These are phyloP conservation scores for Lathronympha strigana DNA, from an alignment of 2,888 invertebrate species.

Conservation along the genomic window DNA sequence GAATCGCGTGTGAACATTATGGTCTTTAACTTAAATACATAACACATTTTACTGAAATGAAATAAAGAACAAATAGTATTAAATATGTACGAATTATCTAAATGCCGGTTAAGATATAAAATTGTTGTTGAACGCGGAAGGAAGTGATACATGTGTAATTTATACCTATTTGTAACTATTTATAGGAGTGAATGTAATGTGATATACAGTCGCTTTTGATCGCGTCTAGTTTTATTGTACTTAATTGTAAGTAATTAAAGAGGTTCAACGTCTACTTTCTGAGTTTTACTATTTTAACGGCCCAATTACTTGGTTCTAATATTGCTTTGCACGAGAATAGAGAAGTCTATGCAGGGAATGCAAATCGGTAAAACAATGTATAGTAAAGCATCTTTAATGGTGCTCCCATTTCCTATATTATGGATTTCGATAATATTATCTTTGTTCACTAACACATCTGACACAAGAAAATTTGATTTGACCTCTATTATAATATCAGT, in stretches of 20 bases:
- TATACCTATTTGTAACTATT: conserved; percentile 24
- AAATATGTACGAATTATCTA: conserved; percentile 3
- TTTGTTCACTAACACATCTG: too few relatives aligned
- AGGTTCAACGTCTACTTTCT: not conserved
- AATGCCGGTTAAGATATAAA: conserved; percentile 12
- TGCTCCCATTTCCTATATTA: too few relatives aligned
- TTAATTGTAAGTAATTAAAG: conserved; percentile 26
- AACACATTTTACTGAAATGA: conserved; percentile 10
- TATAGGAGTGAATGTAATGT: conserved; percentile 31
- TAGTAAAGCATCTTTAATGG: too few relatives aligned
- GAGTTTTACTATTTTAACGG: conserved; percentile 4
- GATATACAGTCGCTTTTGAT: conserved; percentile 27
- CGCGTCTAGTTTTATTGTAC: conserved; percentile 15
- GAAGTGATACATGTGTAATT: conserved; percentile 19
- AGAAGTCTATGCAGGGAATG: too few relatives aligned
- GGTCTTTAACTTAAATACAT: not conserved
- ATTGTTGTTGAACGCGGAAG: conserved; percentile 13
- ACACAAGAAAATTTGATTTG: too few relatives aligned
- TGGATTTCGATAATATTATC: too few relatives aligned
- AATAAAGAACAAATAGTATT: conserved; percentile 17
- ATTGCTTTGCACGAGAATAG: too few relatives aligned
- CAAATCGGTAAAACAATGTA: too few relatives aligned
- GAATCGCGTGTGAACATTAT: not conserved
- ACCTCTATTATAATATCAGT: too few relatives aligned
- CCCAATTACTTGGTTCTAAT: not conserved